These are phyloP conservation scores for Lacanobia oleracea DNA, from an alignment of 2,888 invertebrate genomes.

Conservation along the genomic window DNA sequence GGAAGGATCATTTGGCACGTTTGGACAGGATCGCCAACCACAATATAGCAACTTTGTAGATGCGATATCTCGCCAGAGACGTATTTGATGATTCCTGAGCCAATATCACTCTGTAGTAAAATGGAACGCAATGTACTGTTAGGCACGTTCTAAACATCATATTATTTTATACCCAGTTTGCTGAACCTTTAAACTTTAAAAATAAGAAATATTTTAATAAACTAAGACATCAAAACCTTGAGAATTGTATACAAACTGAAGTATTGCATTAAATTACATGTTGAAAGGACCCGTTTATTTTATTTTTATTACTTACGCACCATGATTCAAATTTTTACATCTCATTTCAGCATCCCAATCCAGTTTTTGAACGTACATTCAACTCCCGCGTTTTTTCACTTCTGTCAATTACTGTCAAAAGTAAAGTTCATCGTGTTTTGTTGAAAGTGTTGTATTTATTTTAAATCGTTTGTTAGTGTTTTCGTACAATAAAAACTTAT, in stretches of 20 bases:
- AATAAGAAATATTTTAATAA: background rate
- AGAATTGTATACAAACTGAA: background rate
- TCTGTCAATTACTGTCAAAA: constrained; percentile 71
- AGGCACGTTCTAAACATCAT: constrained; percentile 27
- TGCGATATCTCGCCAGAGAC: too few relatives aligned
- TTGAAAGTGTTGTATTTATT: constrained; percentile 68
- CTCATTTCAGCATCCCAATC: background rate
- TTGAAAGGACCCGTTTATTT: background rate
- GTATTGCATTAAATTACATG: background rate
- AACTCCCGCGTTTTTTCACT: constrained; percentile 83
- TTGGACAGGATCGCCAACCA: background rate
- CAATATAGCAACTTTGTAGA: background rate
- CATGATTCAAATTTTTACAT: too few relatives aligned
- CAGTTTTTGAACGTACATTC: constrained; percentile 52
- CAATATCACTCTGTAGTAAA: background rate
- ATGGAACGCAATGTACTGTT: constrained; percentile 15
- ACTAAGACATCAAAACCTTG: background rate
- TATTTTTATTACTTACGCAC: background rate
- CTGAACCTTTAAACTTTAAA: background rate
- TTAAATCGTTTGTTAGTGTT: constrained; percentile 49
- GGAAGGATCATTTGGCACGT: background rate
- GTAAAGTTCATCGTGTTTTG: constrained; percentile 73
- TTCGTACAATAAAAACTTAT: constrained; percentile 37
- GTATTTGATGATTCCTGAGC: too few relatives aligned
- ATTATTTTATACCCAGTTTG: background rate